Percentiles rank a stretch among this genome's conserved stretches.
These are phyloP conservation scores for Ibidorhyncha struthersii DNA, from an alignment of 2,113 vertebrate genomes.

Conservation along the genomic window DNA sequence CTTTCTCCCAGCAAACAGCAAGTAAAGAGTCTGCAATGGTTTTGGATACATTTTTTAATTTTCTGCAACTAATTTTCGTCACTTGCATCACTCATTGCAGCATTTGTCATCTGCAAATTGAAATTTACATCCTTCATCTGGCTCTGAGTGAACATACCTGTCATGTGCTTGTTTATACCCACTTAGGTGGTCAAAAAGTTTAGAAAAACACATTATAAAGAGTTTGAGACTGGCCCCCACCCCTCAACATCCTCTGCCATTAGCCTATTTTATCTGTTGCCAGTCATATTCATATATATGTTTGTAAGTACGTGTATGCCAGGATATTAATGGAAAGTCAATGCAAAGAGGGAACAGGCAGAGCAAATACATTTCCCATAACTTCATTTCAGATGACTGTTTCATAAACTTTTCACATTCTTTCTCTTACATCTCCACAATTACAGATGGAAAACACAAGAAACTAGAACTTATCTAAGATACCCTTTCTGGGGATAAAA, in stretches of 20 bases:
- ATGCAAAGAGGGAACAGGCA: background rate
- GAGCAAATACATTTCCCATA: background rate
- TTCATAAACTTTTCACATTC: background rate
- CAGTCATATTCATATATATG: background rate
- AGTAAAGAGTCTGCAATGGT: background rate
- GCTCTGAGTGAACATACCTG: background rate
- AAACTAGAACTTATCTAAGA: background rate
- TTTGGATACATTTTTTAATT: constrained; percentile 1
- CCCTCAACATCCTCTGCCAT: background rate
- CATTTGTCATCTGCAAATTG: constrained; percentile 22
- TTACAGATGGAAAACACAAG: background rate
- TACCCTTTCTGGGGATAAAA: background rate
- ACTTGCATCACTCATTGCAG: constrained; percentile 15
- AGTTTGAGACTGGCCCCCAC: background rate
- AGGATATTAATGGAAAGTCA: constrained; percentile 22
- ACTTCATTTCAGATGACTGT: background rate
- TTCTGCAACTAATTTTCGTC: constrained; percentile 39
- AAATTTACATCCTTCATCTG: background rate
- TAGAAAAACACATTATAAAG: background rate
- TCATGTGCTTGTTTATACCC: background rate
- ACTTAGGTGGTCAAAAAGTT: background rate
- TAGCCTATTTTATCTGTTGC: background rate
- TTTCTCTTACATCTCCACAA: background rate
- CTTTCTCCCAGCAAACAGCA: background rate
- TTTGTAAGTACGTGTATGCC: background rate